Conservation (phyloP, 2,888 invertebrate genomes). For the Osmoderma eremita region DNA sequence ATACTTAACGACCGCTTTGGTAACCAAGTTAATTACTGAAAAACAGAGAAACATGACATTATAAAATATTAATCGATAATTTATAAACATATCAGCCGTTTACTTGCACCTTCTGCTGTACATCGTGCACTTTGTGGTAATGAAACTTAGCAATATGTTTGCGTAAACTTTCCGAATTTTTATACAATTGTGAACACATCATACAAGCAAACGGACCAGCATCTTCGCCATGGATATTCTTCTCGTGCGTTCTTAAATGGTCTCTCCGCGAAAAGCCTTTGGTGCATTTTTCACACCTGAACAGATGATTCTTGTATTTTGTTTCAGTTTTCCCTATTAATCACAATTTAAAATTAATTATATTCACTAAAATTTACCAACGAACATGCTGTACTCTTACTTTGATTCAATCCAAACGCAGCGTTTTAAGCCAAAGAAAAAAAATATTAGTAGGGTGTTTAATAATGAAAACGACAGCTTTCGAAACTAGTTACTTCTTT, state of each 20-base stretch:
- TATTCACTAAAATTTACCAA: slow-evolving; percentile 31
- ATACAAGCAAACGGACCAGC: slow-evolving; percentile 63
- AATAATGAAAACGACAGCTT: slow-evolving; percentile 28
- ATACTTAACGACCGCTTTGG: slow-evolving; percentile 29
- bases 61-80: not conserved
- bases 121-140: slow-evolving; percentile 48
- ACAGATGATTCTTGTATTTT: slow-evolving; percentile 52
- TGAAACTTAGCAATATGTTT: slow-evolving; percentile 65
- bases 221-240: slow-evolving; percentile 65
- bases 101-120: slow-evolving; percentile 41
- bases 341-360: slow-evolving; percentile 52
- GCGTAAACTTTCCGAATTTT: slow-evolving; percentile 64
- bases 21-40: slow-evolving; percentile 24
- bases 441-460: slow-evolving; percentile 24
- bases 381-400: slow-evolving; percentile 51
- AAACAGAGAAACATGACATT: not conserved
- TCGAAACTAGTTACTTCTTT: slow-evolving; percentile 19
- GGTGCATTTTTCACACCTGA: slow-evolving; percentile 61
- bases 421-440: slow-evolving; percentile 37
- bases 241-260: slow-evolving; percentile 64
- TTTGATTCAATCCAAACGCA: slow-evolving; percentile 47
- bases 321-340: slow-evolving; percentile 56
- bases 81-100: slow-evolving; percentile 35
- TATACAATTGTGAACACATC: slow-evolving; percentile 63
- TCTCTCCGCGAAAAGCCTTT: slow-evolving; percentile 63